Percentiles rank a stretch among this genome's conserved stretches.
These are phyloP conservation scores for Sinocyclocheilus grahami DNA, from an alignment of 2,113 vertebrate species.

Conservation along the genomic window DNA sequence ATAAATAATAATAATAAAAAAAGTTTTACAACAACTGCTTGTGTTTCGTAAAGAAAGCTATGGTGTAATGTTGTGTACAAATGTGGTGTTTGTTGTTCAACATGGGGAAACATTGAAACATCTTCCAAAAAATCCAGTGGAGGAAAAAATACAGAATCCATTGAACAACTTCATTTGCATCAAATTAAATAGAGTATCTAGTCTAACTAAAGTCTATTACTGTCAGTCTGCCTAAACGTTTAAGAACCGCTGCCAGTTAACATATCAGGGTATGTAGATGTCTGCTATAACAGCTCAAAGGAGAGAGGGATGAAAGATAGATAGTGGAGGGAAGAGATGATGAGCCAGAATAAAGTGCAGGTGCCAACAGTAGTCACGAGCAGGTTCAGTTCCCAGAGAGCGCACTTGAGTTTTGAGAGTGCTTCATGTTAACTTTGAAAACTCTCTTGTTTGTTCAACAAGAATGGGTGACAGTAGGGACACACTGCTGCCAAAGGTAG, in stretches of 20 bases:
- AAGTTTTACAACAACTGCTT: no score
- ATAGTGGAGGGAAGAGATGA: not conserved
- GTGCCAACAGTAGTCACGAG: constrained; percentile 51
- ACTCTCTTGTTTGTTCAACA: not conserved
- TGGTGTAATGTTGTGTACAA: no score
- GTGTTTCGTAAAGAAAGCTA: no score
- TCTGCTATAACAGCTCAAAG: not conserved
- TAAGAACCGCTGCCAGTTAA: constrained; percentile 39
- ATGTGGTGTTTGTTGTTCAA: no score
- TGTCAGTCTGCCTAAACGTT: constrained; percentile 32
- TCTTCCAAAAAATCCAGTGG: not conserved
- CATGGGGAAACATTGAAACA: no score
- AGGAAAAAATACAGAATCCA: not conserved
- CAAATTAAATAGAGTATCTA: not conserved
- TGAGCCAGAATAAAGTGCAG: constrained; percentile 18
- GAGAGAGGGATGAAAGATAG: not conserved
- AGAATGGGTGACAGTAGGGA: constrained; percentile 23
- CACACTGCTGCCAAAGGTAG: not conserved
- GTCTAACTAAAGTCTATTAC: constrained; percentile 16
- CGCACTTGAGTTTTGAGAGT: constrained; percentile 32
- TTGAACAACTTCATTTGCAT: not conserved
- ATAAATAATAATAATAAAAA: no score
- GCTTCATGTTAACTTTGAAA: constrained; percentile 18
- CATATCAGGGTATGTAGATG: not conserved
- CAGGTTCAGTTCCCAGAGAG: constrained; percentile 56